Evolutionary conservation across 2,113 vertebrate species (phyloP), one percentile per base, ranked within the genome.

Genomic region (Sorex araneus): DNA sequence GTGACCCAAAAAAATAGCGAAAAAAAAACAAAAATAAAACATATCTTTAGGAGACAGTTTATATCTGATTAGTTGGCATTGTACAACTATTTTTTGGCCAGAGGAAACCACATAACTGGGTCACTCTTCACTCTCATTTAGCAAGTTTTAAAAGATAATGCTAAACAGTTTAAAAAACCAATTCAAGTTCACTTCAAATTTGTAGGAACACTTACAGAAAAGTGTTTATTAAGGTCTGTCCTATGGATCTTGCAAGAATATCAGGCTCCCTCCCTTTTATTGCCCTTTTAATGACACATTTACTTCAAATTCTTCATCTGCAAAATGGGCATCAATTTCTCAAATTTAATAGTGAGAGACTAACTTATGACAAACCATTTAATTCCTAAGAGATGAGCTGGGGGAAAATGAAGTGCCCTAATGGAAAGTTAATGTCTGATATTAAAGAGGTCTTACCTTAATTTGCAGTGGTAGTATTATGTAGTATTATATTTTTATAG

Each of bases 261-360:
- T 43, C 40, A 82, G 40, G 8, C 2, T 1, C 18, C 43, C 16
- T n/a, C 18, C 21, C 13, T 1, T 45, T 86, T 90, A n/a, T 82
- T 76, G 84, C 11, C 43, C 85, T 6, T 84, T 32, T 63, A 75
- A 2, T 78, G 74, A 80, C 47, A 78, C 10, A 7, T 67, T 89
- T 86, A 54, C 9, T 82, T 88, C 45, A 64, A 63, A 85, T 27
- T 84, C 88, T 84, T 47, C 50, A 74, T 40, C 69, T 95, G 71
- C n/a, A 95, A 93, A 93, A 81, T 92, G 57, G 8, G 8, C 60
- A 74, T 63, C 43, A 64, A 32, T 60, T 86, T 92, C 71, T 88
- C 91, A 63, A 47, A 74, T 3, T 47, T 43, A 77, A 54, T 27
- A 91, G 34, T 64, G 74, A 86, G 43, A 91, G 54, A 89, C 73